These are phyloP conservation scores for Fissipunctia ypsillon DNA, from an alignment of 2,888 invertebrate genomes.

Conservation along the genomic window DNA sequence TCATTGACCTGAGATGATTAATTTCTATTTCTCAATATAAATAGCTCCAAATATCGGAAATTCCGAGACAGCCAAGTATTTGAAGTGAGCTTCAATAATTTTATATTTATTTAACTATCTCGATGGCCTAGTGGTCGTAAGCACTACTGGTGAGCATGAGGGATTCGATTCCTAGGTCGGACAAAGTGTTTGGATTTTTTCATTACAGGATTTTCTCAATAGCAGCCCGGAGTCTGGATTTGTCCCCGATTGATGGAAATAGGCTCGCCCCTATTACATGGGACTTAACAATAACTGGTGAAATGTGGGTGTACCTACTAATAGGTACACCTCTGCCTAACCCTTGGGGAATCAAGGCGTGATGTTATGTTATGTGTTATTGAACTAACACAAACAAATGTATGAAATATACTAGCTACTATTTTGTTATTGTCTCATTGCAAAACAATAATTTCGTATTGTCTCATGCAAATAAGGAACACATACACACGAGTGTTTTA, in stretches of 20 bases:
- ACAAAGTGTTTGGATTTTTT: background rate
- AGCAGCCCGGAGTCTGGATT: background rate
- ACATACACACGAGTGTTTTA: background rate
- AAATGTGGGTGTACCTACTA: too few relatives aligned
- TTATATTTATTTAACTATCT: background rate
- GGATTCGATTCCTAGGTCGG: too few relatives aligned
- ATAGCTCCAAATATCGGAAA: background rate
- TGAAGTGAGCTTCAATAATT: background rate
- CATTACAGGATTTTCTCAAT: background rate
- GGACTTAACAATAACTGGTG: background rate
- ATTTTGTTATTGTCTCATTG: background rate
- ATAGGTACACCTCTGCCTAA: background rate
- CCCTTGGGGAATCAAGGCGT: too few relatives aligned
- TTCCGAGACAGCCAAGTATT: slow-evolving; percentile 14
- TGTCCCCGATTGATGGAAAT: background rate
- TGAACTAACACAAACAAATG: background rate
- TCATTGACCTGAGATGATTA: background rate
- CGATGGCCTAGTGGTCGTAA: too few relatives aligned
- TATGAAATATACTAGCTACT: too few relatives aligned
- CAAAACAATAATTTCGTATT: background rate
- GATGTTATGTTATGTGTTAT: background rate
- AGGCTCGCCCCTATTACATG: background rate
- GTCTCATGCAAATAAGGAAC: background rate
- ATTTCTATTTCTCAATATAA: slow-evolving; percentile 11
- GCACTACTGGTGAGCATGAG: too few relatives aligned